Evolutionary conservation across 2,113 vertebrate genomes (phyloP).

Genomic region (Gymnorhina tibicen): DNA sequence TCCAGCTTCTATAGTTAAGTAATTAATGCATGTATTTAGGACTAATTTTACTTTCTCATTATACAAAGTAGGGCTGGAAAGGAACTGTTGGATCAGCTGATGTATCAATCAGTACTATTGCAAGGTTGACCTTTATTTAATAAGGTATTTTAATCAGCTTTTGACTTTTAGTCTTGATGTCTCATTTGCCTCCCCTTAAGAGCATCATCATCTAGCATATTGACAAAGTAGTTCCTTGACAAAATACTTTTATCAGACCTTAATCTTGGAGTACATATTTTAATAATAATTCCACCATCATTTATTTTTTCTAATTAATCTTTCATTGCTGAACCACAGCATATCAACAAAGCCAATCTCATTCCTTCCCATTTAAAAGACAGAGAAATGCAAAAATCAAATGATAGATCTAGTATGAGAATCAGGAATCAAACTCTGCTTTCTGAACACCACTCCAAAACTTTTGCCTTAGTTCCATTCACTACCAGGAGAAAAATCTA

Average conservation of each 20-base stretch:
- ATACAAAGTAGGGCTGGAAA: conserved; percentile 29
- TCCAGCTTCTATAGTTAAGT: background rate
- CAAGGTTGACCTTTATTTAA: conserved; percentile 48
- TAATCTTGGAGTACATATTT: background rate
- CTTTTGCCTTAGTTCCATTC: background rate
- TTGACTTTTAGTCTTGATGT: background rate
- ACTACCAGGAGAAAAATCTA: background rate
- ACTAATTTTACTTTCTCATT: conserved; percentile 52
- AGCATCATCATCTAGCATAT: background rate
- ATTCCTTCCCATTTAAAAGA: background rate
- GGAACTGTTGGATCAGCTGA: conserved; percentile 40
- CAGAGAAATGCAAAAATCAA: background rate
- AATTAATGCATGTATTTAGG: conserved; percentile 41
- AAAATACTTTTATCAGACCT: background rate
- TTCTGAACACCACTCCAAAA: background rate
- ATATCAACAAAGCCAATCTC: background rate
- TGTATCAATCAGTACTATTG: conserved; percentile 32
- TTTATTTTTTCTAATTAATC: background rate
- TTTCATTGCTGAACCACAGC: background rate
- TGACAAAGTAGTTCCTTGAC: background rate
- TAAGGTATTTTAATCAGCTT: conserved; percentile 57
- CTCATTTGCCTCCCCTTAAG: conserved; percentile 19
- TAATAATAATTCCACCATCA: background rate
- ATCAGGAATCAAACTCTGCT: background rate
- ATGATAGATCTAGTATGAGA: background rate